phyloP scores from a whole-genome alignment of 2,888 invertebrate species.

The Ferdinandea cuprea region DNA sequence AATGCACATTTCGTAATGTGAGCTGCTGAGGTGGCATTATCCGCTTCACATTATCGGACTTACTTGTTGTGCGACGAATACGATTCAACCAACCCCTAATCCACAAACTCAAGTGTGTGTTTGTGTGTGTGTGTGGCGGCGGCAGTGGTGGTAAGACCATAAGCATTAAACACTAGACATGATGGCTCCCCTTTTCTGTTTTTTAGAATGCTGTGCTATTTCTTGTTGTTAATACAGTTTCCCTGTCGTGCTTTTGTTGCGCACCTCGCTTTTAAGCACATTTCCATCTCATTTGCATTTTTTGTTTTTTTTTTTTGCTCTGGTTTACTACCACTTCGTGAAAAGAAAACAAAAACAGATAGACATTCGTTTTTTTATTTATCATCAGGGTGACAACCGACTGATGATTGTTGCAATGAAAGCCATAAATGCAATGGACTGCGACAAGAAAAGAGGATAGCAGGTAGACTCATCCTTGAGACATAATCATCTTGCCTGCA shows the following conservation, averaged over 20 bases:
- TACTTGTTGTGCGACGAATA: neutral
- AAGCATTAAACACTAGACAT: slow-evolving; percentile 65
- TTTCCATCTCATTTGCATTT: slow-evolving; percentile 52
- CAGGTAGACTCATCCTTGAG: slow-evolving; percentile 63
- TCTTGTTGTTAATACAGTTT: slow-evolving; percentile 4
- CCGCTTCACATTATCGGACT: slow-evolving; percentile 51
- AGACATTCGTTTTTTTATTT: slow-evolving; percentile 28
- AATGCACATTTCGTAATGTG: slow-evolving; percentile 54
- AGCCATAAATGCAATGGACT: slow-evolving; percentile 47
- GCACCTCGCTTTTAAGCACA: slow-evolving; percentile 31
- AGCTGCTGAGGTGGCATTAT: slow-evolving; percentile 33
- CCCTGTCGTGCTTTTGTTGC: slow-evolving; percentile 32
- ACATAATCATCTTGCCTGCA: slow-evolving; percentile 32
- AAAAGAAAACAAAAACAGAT: neutral
- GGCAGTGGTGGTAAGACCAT: slow-evolving; percentile 40
- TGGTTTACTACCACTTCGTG: neutral
- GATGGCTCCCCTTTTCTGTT: slow-evolving; percentile 34
- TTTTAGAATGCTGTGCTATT: neutral
- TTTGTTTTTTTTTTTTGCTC: neutral
- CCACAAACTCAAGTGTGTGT: neutral
- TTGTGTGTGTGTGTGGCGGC: neutral
- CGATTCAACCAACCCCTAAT: neutral
- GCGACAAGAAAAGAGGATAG: neutral
- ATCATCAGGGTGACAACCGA: slow-evolving; percentile 13
- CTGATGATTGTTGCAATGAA: slow-evolving; percentile 34